Conservation (phyloP, 2,113 vertebrate genomes). For the Pseudorectes ferrugineus region DNA sequence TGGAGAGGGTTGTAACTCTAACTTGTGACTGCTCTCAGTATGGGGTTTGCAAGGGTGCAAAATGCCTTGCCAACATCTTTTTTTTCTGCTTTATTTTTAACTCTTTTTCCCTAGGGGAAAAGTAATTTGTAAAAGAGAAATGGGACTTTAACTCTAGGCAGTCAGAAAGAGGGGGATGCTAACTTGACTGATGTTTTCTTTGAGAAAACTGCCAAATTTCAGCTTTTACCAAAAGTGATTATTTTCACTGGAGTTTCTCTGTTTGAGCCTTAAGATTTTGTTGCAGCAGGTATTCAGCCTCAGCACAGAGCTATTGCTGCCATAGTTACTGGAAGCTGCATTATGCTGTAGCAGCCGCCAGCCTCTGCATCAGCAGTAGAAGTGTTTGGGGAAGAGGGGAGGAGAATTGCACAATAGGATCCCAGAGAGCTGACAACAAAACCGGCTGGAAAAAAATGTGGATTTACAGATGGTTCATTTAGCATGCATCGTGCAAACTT, state of each 20-base stretch:
- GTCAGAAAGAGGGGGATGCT: neutral
- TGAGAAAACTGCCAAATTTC: neutral
- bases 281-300: conserved; percentile 33
- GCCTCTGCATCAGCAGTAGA: conserved; percentile 44
- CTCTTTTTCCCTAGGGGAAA: neutral
- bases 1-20: neutral
- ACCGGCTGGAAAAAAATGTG: conserved; percentile 13
- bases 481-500: neutral
- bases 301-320: conserved; percentile 17
- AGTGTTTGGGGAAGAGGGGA: conserved; percentile 43
- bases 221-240: neutral
- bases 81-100: neutral
- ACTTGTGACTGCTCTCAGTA: neutral
- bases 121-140: neutral
- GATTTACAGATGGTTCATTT: conserved; percentile 24
- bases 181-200: neutral
- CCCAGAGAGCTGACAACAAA: conserved; percentile 26
- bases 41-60: neutral
- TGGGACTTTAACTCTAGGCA: neutral
- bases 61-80: neutral
- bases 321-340: conserved; percentile 59
- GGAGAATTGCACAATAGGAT: conserved; percentile 41
- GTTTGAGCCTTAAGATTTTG: conserved; percentile 10
- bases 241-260: neutral
- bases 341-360: conserved; percentile 66